phyloP scores from a whole-genome alignment of 30 jellyfish, hydroid and myxozoan genomes.

The Phacellophora camtschatica region DNA sequence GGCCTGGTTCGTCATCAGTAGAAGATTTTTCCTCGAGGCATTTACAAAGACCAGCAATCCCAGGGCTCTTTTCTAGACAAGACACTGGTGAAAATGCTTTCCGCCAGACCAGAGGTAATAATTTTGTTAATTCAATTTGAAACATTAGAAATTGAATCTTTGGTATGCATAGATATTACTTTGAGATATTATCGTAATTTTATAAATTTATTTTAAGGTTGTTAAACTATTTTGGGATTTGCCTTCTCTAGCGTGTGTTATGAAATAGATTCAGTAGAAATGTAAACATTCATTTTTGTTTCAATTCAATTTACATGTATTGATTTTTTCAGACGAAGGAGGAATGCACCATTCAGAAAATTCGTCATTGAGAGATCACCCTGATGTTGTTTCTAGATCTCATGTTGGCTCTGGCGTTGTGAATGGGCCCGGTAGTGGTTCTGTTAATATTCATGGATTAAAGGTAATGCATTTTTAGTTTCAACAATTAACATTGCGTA shows the following conservation, averaged over 20 bases:
- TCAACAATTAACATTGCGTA: neutral
- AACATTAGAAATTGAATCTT: too few species aligned
- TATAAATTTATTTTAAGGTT: too few species aligned
- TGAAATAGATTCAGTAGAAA: too few species aligned
- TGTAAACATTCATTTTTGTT: too few species aligned
- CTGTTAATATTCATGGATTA: slow-evolving; percentile 31
- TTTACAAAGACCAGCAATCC: slow-evolving; percentile 36
- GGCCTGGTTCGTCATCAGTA: slow-evolving; percentile 17
- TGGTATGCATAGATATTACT: too few species aligned
- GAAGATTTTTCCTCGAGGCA: slow-evolving; percentile 54
- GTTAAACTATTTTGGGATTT: too few species aligned
- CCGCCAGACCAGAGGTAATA: slow-evolving; percentile 51
- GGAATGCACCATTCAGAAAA: slow-evolving; percentile 36
- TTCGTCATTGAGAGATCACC: slow-evolving; percentile 29
- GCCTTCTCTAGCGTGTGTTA: too few species aligned
- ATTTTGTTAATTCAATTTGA: neutral
- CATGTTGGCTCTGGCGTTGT: slow-evolving; percentile 4
- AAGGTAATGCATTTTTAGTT: slow-evolving; percentile 28
- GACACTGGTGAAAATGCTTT: slow-evolving; percentile 28
- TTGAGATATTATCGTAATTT: too few species aligned
- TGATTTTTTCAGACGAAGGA: slow-evolving; percentile 27
- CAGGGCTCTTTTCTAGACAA: slow-evolving; percentile 64
- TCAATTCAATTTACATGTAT: too few species aligned
- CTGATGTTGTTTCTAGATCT: slow-evolving; percentile 13
- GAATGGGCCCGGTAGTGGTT: slow-evolving; percentile 55